Evolutionary conservation across 2,113 vertebrate species (phyloP), one percentile per base, ranked within the genome.

Genomic region (Toxostoma redivivum): DNA sequence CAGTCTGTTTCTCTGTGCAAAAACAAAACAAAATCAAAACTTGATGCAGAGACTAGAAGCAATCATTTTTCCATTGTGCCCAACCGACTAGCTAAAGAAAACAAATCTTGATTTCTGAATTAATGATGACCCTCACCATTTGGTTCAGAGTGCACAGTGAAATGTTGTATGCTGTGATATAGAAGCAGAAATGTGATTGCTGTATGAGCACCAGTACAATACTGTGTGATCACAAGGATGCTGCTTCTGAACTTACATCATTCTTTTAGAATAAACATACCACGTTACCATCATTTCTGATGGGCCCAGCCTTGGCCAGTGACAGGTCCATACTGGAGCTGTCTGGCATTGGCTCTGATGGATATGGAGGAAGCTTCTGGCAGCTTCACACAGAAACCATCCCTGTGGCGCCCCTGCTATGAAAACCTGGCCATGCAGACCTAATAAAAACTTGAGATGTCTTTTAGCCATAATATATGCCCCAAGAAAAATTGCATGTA

Each of bases 21-120:
- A 85, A 90, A 56, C 30, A 88, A 93, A 93, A 44, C 27, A 81
- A 90, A 91, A 53, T 64, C 57, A 88, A 94, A 95, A 81, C 12
- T 33, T 6, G 9, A 35, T 38, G 33, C 58, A 89, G 65, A 66
- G 40, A 72, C 21, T 47, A 89, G 69, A 92, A 91, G 53, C 35
- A 74, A 66, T 81, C 42, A 56, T n/a, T 88, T 88, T 83, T 81
- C 47, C 4, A 5, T 62, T 86, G 12, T 14, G 8, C 35, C 11
- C 42, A 87, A 79, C n/a, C 53, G 40, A 57, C 45, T 48, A 82
- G 18, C 40, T 80, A 65, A 69, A 86, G 79, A 76, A 95, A 94
- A 81, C 14, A 91, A 81, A 71, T 58, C 8, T 23, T 64, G 28
- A 88, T 83, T 92, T 92, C 58, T 88, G 80, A 65, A 82, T 88